These are phyloP conservation scores for Tetragnatha versicolor DNA, from an alignment of 1,140 invertebrate species.

Conservation along the genomic window DNA sequence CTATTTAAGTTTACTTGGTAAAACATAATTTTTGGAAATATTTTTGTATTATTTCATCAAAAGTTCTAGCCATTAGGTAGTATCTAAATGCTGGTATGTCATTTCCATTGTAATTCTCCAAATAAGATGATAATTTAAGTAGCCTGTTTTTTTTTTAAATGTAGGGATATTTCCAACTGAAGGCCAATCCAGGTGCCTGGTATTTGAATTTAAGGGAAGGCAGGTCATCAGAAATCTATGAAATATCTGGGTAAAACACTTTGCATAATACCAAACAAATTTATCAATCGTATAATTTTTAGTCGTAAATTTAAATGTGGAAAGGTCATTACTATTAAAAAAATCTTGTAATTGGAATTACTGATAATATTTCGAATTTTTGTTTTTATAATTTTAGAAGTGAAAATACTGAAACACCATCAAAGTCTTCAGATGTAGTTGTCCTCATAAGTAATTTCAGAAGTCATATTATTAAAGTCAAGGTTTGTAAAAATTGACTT, in stretches of 20 bases:
- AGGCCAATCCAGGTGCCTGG: constrained; percentile 98
- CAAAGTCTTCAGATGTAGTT: constrained; percentile 71
- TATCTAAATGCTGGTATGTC: too few species aligned
- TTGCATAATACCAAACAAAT: not conserved
- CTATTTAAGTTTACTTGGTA: not conserved
- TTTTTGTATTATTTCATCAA: too few species aligned
- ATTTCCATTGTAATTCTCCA: too few species aligned
- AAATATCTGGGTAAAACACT: constrained; percentile 66
- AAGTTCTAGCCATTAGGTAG: too few species aligned
- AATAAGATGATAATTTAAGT: not conserved
- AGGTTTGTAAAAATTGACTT: constrained; percentile 65
- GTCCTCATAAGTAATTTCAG: constrained; percentile 87
- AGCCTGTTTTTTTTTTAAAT: not conserved
- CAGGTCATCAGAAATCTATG: constrained; percentile 91
- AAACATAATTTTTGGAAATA: too few species aligned
- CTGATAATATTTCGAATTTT: constrained; percentile 3
- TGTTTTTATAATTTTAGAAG: constrained; percentile 67
- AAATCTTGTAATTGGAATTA: not conserved
- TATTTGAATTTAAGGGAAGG: constrained; percentile 84
- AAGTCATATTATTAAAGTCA: constrained; percentile 88
- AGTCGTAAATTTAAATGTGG: not conserved
- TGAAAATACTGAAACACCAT: constrained; percentile 76
- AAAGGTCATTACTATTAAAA: not conserved
- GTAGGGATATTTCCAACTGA: constrained; percentile 92
- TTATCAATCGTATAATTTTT: not conserved